A percentile compares a stretch with the other conserved stretches of the same genome.
These are phyloP conservation scores for Orycteropus afer DNA, from an alignment of 2,113 vertebrate genomes.

Conservation along the genomic window DNA sequence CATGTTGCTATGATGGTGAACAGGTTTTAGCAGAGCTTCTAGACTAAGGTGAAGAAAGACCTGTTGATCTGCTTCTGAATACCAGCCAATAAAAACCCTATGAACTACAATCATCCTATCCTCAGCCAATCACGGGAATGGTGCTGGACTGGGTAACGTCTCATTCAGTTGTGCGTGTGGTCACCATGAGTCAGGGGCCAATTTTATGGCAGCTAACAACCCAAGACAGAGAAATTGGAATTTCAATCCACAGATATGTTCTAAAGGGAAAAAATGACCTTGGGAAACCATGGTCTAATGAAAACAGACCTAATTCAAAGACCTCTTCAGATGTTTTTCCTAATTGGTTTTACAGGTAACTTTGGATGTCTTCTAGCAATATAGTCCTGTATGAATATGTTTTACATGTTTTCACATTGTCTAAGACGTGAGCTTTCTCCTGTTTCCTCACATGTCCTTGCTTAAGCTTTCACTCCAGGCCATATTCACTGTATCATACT, in stretches of 20 bases:
- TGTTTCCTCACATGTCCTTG: constrained; percentile 12
- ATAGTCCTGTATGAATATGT: not conserved
- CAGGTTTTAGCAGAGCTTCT: not conserved
- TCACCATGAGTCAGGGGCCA: not conserved
- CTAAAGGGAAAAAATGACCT: constrained; percentile 11
- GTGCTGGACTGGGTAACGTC: not conserved
- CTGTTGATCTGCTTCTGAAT: not conserved
- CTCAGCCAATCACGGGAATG: not conserved
- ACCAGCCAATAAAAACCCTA: not conserved
- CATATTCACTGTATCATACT: not conserved
- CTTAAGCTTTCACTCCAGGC: not conserved
- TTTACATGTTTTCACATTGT: not conserved
- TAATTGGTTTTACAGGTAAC: not conserved
- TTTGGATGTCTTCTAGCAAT: not conserved
- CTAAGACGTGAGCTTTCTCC: not conserved
- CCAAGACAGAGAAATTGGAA: not conserved
- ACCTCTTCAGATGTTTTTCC: not conserved
- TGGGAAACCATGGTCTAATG: constrained; percentile 3
- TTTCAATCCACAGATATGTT: not conserved
- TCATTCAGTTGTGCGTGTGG: not conserved
- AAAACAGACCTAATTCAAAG: not conserved
- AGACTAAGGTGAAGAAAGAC: not conserved
- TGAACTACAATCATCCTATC: not conserved
- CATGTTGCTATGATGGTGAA: not conserved
- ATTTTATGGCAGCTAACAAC: not conserved